Conservation (phyloP, 2,888 invertebrate genomes). For the Bedellia somnulentella region DNA sequence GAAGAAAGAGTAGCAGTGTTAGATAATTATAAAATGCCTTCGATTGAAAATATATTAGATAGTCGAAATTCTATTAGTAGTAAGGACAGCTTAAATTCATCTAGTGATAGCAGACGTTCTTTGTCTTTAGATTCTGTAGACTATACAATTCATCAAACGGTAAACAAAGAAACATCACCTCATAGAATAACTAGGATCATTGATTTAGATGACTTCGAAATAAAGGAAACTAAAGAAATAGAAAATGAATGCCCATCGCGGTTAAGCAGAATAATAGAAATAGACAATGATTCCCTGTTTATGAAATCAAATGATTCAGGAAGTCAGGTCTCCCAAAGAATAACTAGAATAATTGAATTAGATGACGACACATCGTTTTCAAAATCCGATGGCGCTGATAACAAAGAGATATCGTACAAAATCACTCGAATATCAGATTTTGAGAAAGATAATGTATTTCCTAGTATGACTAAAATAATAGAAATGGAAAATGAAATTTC, state of each 20-base stretch:
- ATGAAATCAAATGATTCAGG: conserved; percentile 11
- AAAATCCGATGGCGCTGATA: conserved; percentile 17
- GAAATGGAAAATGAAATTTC: conserved; percentile 56
- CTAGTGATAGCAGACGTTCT: neutral
- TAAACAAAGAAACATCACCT: conserved; percentile 9
- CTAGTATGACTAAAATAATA: conserved; percentile 52
- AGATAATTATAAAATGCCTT: conserved; percentile 31
- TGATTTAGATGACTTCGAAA: conserved; percentile 28
- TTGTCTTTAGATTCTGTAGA: neutral
- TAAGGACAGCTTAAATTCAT: neutral
- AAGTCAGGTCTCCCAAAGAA: conserved; percentile 35
- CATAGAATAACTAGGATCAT: conserved; percentile 50
- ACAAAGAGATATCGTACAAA: conserved; percentile 33
- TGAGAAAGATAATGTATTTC: conserved; percentile 41
- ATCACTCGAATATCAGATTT: conserved; percentile 38
- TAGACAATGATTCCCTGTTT: neutral
- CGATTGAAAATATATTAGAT: conserved; percentile 31
- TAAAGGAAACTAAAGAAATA: conserved; percentile 2
- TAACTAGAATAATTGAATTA: conserved; percentile 48
- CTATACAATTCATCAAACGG: neutral
- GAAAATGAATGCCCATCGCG: conserved; percentile 5
- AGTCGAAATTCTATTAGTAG: no score
- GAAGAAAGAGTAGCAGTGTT: conserved; percentile 40
- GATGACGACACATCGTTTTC: conserved; percentile 42
- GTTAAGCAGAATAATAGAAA: conserved; percentile 5